A percentile compares a stretch with the other conserved stretches of the same genome.
Evolutionary conservation across 2,797 vertebrate genomes (phyloP).

Genomic region (Cossypha niveicapilla): DNA sequence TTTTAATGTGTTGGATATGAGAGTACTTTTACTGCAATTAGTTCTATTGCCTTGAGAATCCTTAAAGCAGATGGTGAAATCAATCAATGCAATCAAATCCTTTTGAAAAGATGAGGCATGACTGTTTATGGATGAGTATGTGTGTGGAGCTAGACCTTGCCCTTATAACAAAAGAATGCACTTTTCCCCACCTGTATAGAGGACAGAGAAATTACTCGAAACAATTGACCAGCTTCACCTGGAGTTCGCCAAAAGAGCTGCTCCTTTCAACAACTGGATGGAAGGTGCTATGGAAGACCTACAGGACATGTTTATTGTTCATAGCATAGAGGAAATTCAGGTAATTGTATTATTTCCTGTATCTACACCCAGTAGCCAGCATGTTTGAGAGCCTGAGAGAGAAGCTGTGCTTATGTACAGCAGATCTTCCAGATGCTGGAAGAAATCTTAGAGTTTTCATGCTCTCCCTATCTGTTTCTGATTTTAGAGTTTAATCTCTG

Average conservation of each 20-base stretch:
- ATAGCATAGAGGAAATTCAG: constrained; percentile 93
- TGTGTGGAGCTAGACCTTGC: background rate
- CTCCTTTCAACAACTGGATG: constrained; percentile 99
- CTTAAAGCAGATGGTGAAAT: background rate
- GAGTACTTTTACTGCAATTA: background rate
- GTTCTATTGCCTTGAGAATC: background rate
- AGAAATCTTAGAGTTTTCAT: background rate
- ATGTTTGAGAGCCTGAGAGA: background rate
- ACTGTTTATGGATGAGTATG: background rate
- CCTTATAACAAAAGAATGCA: background rate
- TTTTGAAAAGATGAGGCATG: background rate
- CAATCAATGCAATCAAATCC: background rate
- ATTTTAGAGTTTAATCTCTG: constrained; percentile 88
- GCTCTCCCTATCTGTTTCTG: background rate
- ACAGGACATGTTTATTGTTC: constrained; percentile 98
- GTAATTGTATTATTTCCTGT: constrained; percentile 58
- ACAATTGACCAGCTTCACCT: constrained; percentile 95
- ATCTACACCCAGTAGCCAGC: background rate
- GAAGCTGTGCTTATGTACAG: background rate
- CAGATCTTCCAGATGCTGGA: background rate
- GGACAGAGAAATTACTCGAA: constrained; percentile 92
- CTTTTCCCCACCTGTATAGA: constrained; percentile 72
- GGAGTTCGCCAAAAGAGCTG: constrained; percentile 94
- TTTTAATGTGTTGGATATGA: background rate
- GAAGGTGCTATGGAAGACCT: constrained; percentile 98